A percentile compares a stretch with the other conserved stretches of the same genome.
phyloP scores from a whole-genome alignment of 2,888 invertebrate genomes.

The Aphidoletes aphidimyza region DNA sequence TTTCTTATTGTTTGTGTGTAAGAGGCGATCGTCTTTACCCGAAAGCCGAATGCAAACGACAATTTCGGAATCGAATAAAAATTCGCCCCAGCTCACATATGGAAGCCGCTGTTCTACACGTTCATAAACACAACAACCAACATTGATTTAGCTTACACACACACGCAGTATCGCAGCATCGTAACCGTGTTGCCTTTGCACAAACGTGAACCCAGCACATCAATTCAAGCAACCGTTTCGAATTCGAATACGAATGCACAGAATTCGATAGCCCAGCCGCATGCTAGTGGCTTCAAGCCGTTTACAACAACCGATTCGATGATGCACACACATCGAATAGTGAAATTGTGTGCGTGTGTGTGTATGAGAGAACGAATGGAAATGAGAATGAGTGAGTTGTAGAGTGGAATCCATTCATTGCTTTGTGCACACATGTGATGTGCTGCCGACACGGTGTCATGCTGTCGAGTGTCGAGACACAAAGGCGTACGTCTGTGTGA shows the following conservation, averaged over 20 bases:
- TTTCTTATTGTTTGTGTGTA: slow-evolving; percentile 7
- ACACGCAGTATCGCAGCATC: not conserved
- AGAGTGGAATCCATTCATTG: not conserved
- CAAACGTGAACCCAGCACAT: not conserved
- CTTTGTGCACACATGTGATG: not conserved
- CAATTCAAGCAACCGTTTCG: not conserved
- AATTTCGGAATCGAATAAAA: not conserved
- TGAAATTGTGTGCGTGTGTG: not conserved
- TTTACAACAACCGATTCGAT: not conserved
- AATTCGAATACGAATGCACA: slow-evolving; percentile 39
- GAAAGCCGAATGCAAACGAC: not conserved
- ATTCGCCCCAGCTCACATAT: not conserved
- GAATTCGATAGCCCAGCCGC: not conserved
- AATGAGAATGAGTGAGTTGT: not conserved
- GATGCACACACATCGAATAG: not conserved
- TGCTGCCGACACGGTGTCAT: too few species aligned
- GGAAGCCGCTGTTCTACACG: slow-evolving; percentile 4
- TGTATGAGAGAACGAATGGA: too few species aligned
- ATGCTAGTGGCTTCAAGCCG: not conserved
- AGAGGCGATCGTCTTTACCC: too few species aligned
- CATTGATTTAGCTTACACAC: not conserved
- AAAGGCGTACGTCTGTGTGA: not conserved
- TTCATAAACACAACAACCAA: too few species aligned
- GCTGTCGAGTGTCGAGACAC: too few species aligned
- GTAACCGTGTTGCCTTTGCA: not conserved